Conservation (phyloP, 1,140 invertebrate species). For the Drosophila malerkotliana region DNA sequence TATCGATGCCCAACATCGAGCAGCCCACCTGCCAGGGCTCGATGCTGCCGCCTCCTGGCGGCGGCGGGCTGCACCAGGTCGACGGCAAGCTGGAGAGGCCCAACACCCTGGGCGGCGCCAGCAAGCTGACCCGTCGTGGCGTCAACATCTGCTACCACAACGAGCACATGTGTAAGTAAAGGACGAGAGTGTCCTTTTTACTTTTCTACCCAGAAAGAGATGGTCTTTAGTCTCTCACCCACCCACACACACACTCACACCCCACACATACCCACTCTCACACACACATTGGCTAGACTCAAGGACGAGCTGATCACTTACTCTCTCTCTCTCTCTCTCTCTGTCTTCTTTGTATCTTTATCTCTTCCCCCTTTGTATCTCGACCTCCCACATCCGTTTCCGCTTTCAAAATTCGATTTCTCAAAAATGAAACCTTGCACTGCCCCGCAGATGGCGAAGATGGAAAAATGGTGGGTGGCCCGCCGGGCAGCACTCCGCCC, state of each 20-base stretch:
- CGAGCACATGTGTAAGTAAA: conserved; percentile 87
- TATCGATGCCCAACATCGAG: conserved; percentile 86
- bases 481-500: conserved; percentile 85
- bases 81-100: conserved; percentile 89
- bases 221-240: conserved; percentile 22
- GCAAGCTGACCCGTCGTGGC: conserved; percentile 88
- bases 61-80: conserved; percentile 67
- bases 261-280: conserved; percentile 13
- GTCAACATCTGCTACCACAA: conserved; percentile 88
- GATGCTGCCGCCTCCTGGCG: conserved; percentile 83
- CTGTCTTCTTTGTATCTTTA: conserved; percentile 14
- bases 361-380: conserved; percentile 19
- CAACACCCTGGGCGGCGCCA: conserved; percentile 89
- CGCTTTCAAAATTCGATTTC: background rate
- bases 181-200: no score
- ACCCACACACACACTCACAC: conserved; percentile 25
- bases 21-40: conserved; percentile 84
- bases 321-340: conserved; percentile 31
- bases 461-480: conserved; percentile 83
- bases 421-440: conserved; percentile 11
- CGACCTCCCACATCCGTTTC: background rate
- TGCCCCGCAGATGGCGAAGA: conserved; percentile 84
- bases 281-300: conserved; percentile 44
- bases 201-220: no score
- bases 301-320: conserved; percentile 24